A percentile compares a stretch with the other conserved stretches of the same genome.
phyloP scores from a whole-genome alignment of 64 coral and sea anemone genomes.

The Actinia tenebrosa region DNA sequence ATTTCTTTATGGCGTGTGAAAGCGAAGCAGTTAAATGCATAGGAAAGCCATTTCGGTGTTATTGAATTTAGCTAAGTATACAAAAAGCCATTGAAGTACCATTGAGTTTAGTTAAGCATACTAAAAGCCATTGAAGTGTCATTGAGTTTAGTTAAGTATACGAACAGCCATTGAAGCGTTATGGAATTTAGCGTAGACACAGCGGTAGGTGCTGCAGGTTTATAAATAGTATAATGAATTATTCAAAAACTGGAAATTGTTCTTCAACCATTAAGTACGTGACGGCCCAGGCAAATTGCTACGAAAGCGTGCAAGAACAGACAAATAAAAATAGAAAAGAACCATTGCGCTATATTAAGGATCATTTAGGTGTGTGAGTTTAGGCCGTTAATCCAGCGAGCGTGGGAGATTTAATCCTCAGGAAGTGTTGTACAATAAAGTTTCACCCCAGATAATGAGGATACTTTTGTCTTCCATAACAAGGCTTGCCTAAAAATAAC shows the following conservation, averaged over 20 bases:
- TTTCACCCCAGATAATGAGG: background rate
- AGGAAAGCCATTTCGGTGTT: too few relatives aligned
- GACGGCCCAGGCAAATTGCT: background rate
- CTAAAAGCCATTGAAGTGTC: too few relatives aligned
- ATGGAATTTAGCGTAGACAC: too few relatives aligned
- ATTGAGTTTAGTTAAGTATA: background rate
- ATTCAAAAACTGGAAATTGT: too few relatives aligned
- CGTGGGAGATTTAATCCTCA: background rate
- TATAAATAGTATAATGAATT: background rate
- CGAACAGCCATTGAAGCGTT: background rate
- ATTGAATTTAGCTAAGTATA: too few relatives aligned
- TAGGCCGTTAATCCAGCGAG: background rate
- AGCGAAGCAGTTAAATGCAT: too few relatives aligned
- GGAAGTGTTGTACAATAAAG: background rate
- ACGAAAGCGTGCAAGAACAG: background rate
- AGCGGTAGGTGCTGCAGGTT: background rate
- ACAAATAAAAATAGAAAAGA: background rate
- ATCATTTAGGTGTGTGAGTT: background rate
- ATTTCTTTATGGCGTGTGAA: too few relatives aligned
- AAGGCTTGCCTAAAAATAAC: constrained; percentile 2
- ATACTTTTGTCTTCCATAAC: background rate
- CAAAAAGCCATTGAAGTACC: background rate
- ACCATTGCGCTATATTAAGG: background rate
- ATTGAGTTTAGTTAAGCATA: too few relatives aligned
- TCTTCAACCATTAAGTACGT: background rate